phyloP scores from a whole-genome alignment of 2,113 vertebrate genomes.

The Atractosteus spatula region DNA sequence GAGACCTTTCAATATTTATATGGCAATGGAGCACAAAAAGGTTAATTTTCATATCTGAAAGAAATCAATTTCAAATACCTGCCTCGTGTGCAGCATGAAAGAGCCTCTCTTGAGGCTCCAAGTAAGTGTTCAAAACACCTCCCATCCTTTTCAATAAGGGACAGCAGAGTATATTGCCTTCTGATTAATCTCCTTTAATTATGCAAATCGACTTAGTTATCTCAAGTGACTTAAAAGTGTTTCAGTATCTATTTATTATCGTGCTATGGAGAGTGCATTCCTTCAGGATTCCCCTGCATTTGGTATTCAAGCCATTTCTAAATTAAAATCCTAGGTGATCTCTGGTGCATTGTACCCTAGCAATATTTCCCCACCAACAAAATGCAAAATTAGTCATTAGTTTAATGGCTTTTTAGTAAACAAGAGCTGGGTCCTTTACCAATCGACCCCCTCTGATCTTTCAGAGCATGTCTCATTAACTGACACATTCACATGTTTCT shows the following conservation, averaged over 20 bases:
- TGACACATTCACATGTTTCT: constrained; percentile 8
- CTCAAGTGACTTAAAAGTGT: constrained; percentile 45
- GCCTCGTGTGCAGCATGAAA: constrained; percentile 65
- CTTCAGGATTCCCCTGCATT: constrained; percentile 22
- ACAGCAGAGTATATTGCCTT: constrained; percentile 56
- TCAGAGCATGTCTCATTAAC: constrained; percentile 8
- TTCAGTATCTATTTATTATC: constrained; percentile 50
- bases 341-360: constrained; percentile 17
- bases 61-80: constrained; percentile 53
- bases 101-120: constrained; percentile 45
- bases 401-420: constrained; percentile 25
- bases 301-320: constrained; percentile 16
- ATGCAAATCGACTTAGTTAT: constrained; percentile 62
- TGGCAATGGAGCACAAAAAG: constrained; percentile 54
- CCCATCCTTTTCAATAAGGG: constrained; percentile 13
- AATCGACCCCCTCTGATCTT: neutral
- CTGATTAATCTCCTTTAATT: constrained; percentile 60
- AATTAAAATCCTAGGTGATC: constrained; percentile 20
- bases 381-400: constrained; percentile 27
- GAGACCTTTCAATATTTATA: constrained; percentile 59
- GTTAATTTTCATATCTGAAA: constrained; percentile 72
- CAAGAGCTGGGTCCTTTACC: constrained; percentile 7
- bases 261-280: constrained; percentile 29
- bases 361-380: constrained; percentile 11
- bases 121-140: constrained; percentile 35